phyloP scores from a whole-genome alignment of 2,797 vertebrate genomes.

The Lycodopsis pacificus region DNA sequence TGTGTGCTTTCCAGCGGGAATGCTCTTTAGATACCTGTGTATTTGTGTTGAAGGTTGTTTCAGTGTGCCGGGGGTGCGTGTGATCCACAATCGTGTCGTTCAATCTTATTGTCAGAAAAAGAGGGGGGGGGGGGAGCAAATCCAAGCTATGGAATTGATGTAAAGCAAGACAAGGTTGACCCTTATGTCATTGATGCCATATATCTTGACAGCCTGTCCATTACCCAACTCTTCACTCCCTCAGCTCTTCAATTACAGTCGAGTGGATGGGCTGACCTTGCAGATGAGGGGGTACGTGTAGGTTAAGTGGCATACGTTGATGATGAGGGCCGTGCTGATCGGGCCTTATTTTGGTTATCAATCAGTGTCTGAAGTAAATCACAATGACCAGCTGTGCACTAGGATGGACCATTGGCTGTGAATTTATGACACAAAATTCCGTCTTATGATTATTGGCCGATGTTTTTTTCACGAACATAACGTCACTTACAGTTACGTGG shows the following conservation, averaged over 20 bases:
- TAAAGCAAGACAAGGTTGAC: slow-evolving; percentile 64
- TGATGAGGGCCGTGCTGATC: background rate
- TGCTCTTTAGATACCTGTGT: slow-evolving; percentile 17
- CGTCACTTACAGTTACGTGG: background rate
- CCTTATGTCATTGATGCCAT: slow-evolving; percentile 43
- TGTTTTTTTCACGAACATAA: background rate
- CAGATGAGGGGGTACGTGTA: slow-evolving; percentile 11
- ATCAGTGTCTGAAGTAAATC: background rate
- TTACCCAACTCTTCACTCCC: slow-evolving; percentile 21
- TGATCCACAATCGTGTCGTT: slow-evolving; percentile 25
- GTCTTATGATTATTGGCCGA: background rate
- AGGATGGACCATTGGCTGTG: background rate
- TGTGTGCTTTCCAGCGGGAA: slow-evolving; percentile 17
- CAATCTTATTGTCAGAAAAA: slow-evolving; percentile 58
- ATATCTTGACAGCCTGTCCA: slow-evolving; percentile 41
- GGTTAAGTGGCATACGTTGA: slow-evolving; percentile 13
- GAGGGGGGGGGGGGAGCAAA: background rate
- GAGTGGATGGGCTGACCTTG: slow-evolving; percentile 28
- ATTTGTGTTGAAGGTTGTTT: slow-evolving; percentile 29
- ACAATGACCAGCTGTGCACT: background rate
- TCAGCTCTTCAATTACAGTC: slow-evolving; percentile 36
- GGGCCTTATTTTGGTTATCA: slow-evolving; percentile 9
- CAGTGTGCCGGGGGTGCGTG: slow-evolving; percentile 20
- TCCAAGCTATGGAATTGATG: slow-evolving; percentile 50
- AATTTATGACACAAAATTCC: background rate